These are phyloP conservation scores for Caenorhabditis sp. DNA, from an alignment of 2,888 invertebrate species.

Conservation along the genomic window DNA sequence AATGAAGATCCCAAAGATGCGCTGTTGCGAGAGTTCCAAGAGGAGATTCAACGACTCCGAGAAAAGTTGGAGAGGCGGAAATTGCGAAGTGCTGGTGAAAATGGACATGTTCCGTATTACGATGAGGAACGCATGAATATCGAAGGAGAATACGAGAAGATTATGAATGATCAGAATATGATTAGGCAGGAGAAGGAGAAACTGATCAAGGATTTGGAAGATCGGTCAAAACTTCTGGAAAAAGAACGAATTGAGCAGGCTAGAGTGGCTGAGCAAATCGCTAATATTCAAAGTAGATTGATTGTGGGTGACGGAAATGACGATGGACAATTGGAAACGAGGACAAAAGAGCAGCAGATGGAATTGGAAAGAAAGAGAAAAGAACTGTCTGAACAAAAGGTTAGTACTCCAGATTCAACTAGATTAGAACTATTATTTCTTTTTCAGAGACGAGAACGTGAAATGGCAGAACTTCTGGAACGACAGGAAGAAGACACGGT, in stretches of 20 bases:
- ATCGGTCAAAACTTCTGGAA: conserved; percentile 23
- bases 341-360: conserved; percentile 90
- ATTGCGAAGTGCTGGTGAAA: conserved; percentile 64
- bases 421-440: too few species aligned
- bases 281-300: conserved; percentile 88
- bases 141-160: conserved; percentile 73
- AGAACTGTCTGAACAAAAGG: conserved; percentile 87
- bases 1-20: conserved; percentile 95
- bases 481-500: conserved; percentile 90
- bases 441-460: conserved; percentile 77
- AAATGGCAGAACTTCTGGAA: conserved; percentile 92
- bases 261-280: conserved; percentile 58
- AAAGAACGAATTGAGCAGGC: conserved; percentile 69
- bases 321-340: conserved; percentile 87
- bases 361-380: conserved; percentile 84
- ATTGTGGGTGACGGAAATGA: conserved; percentile 81
- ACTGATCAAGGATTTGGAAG: conserved; percentile 30
- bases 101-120: conserved; percentile 37
- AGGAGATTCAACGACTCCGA: conserved; percentile 77
- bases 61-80: conserved; percentile 53
- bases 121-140: conserved; percentile 72
- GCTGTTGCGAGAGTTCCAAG: conserved; percentile 83
- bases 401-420: too few species aligned
- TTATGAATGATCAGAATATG: conserved; percentile 70
- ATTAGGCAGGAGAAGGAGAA: conserved; percentile 55